Percentiles rank a stretch among this genome's conserved stretches.
Evolutionary conservation across 2,113 vertebrate genomes (phyloP).

Genomic region (Nibea albiflora): DNA sequence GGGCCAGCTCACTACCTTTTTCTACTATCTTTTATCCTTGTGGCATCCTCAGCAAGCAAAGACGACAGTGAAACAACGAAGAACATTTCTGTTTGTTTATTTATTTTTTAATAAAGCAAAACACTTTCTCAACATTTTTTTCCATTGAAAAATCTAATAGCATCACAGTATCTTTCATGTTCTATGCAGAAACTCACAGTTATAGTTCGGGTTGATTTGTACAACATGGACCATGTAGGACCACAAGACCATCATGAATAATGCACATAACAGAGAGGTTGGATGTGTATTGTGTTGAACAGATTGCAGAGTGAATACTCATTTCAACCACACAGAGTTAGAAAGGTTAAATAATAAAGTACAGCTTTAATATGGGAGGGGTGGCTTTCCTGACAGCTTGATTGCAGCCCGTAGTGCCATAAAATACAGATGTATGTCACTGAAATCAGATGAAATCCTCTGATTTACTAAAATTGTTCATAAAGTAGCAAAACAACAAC

Average conservation of each 20-base stretch:
- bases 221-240: background rate
- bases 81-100: conserved; percentile 31
- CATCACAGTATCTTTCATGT: conserved; percentile 57
- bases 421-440: conserved; percentile 1
- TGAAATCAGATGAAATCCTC: background rate
- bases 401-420: background rate
- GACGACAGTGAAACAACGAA: conserved; percentile 6
- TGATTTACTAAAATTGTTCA: background rate
- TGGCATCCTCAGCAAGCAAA: background rate
- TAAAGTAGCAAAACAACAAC: background rate
- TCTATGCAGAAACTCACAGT: conserved; percentile 55
- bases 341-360: conserved; percentile 6
- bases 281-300: conserved; percentile 27
- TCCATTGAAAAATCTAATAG: conserved; percentile 51
- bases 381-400: background rate
- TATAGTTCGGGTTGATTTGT: conserved; percentile 3
- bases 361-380: background rate
- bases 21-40: background rate
- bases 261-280: conserved; percentile 9
- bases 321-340: background rate
- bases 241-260: conserved; percentile 24
- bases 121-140: conserved; percentile 43
- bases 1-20: conserved; percentile 1
- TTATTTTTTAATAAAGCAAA: conserved; percentile 61
- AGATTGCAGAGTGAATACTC: conserved; percentile 4